A percentile compares a stretch with the other conserved stretches of the same genome.
phyloP scores from a whole-genome alignment of 1,140 invertebrate species.

The Drosophila kepulauana region DNA sequence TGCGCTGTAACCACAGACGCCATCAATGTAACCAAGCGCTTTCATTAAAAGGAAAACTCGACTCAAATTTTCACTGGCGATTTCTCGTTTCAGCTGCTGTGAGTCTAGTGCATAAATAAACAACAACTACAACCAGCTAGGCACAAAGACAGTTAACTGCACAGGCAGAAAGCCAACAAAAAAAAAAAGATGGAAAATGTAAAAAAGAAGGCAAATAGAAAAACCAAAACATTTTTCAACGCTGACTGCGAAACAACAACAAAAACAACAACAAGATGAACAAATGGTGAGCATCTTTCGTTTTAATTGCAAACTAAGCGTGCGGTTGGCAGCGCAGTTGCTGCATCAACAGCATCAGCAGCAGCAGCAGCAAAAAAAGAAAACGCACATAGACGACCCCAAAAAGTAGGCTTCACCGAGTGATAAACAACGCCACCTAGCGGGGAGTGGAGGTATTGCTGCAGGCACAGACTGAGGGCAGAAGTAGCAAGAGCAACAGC shows the following conservation, averaged over 20 bases:
- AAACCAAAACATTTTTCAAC: conserved; percentile 54
- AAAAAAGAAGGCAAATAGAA: conserved; percentile 22
- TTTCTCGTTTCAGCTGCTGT: conserved; percentile 34
- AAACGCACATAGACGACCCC: conserved; percentile 66
- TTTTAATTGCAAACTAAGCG: conserved; percentile 83
- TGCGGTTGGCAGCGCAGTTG: conserved; percentile 75
- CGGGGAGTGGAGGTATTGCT: conserved; percentile 5
- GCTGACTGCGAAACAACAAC: conserved; percentile 29
- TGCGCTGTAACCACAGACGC: conserved; percentile 54
- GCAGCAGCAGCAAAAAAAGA: neutral
- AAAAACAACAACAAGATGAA: conserved; percentile 34
- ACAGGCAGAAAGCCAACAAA: conserved; percentile 26
- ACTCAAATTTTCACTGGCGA: conserved; percentile 49
- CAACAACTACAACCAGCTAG: conserved; percentile 52
- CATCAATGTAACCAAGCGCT: conserved; percentile 58
- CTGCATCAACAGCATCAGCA: conserved; percentile 14
- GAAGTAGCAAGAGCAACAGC: neutral
- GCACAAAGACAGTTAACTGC: conserved; percentile 50
- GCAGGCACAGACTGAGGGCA: conserved; percentile 24
- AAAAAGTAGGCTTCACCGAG: conserved; percentile 78
- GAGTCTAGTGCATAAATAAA: conserved; percentile 74
- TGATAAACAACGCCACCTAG: conserved; percentile 70
- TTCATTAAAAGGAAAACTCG: conserved; percentile 76
- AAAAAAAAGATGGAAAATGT: neutral
- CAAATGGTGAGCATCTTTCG: conserved; percentile 78